These are phyloP conservation scores for Dendrolimus punctatus DNA, from an alignment of 1,140 invertebrate species.

Conservation along the genomic window DNA sequence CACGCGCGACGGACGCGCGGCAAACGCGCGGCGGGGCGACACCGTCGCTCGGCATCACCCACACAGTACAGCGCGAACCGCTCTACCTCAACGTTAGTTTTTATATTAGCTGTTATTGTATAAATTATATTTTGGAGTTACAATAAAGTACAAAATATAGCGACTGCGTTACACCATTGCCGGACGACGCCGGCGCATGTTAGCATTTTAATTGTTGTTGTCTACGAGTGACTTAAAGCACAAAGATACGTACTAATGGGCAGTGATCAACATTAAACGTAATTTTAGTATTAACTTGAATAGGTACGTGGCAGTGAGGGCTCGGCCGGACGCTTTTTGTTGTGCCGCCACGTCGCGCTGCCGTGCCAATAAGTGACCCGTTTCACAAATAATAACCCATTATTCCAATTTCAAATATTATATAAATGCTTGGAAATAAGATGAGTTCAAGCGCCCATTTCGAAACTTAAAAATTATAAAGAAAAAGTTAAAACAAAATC, in stretches of 20 bases:
- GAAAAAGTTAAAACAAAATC: too few species aligned
- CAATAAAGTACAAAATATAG: conserved; percentile 49
- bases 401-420: too few species aligned
- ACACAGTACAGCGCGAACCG: conserved; percentile 40
- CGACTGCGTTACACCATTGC: conserved; percentile 33
- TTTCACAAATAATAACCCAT: too few species aligned
- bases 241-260: conserved; percentile 71
- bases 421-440: too few species aligned
- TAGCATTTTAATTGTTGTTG: conserved; percentile 59
- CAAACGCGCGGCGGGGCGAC: conserved; percentile 12
- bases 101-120: conserved; percentile 64
- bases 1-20: conserved; percentile 1
- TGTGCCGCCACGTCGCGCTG: conserved; percentile 29
- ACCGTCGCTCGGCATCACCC: conserved; percentile 7
- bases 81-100: conserved; percentile 64
- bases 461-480: too few species aligned
- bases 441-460: too few species aligned
- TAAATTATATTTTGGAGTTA: conserved; percentile 66
- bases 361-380: too few species aligned
- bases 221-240: conserved; percentile 63
- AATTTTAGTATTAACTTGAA: conserved; percentile 65
- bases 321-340: conserved; percentile 49
- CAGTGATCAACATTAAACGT: conserved; percentile 71
- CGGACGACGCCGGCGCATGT: conserved; percentile 52
- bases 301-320: conserved; percentile 51